A percentile compares a stretch with the other conserved stretches of the same genome.
Conservation (phyloP, 92 coral and sea anemone genomes). For the Pocillopora meandrina region DNA sequence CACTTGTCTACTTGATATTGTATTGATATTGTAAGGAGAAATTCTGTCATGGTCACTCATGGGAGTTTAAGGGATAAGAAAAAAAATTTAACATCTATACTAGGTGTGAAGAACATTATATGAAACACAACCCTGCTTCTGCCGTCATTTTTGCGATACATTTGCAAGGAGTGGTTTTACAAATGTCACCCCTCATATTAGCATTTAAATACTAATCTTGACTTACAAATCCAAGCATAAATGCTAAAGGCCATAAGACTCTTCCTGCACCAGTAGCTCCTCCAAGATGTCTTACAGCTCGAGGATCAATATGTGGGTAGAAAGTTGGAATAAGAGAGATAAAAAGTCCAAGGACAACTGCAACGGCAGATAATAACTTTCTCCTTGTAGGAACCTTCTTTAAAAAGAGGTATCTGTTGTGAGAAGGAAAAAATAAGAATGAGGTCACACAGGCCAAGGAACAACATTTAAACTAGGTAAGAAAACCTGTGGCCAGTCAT, state of each 20-base stretch:
- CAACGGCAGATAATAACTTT: slow-evolving; percentile 71
- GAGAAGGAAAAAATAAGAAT: background rate
- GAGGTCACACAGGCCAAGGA: too few species aligned
- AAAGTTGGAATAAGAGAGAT: slow-evolving; percentile 76
- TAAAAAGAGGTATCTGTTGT: slow-evolving; percentile 57
- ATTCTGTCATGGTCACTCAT: too few species aligned
- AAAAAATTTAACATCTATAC: too few species aligned
- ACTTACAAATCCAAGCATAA: slow-evolving; percentile 93
- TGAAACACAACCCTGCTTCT: too few species aligned
- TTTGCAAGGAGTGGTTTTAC: too few species aligned
- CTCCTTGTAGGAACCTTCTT: slow-evolving; percentile 59
- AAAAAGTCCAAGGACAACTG: slow-evolving; percentile 71
- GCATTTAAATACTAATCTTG: background rate
- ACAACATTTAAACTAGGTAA: too few species aligned
- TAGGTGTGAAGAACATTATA: too few species aligned
- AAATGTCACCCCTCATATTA: background rate
- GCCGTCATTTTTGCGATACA: too few species aligned
- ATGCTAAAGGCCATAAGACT: slow-evolving; percentile 84
- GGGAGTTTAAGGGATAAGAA: too few species aligned
- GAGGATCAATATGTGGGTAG: slow-evolving; percentile 59
- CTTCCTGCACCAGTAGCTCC: slow-evolving; percentile 81
- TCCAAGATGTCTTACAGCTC: slow-evolving; percentile 42
- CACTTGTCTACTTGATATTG: too few species aligned
- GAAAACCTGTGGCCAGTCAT: too few species aligned
- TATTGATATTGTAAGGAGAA: too few species aligned